Base-by-base conservation (phyloP, 2,113 vertebrate species). In the Baryphthengus martii region DNA sequence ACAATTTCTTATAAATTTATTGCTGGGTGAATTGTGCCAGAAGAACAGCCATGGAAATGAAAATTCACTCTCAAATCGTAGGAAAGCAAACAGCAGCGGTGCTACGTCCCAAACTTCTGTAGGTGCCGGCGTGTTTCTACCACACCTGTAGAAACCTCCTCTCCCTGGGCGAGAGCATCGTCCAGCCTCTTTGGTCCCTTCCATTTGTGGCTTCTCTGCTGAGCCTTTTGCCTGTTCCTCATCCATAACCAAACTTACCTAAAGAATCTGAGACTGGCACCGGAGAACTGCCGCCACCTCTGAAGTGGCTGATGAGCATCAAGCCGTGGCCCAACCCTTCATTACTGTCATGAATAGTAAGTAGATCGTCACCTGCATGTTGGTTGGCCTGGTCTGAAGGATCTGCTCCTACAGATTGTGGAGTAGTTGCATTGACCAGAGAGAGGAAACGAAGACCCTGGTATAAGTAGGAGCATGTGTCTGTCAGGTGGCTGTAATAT, bases 1-100 rank as follows among this genome's bases (percentile, higher is more conserved):
- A 63, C 52, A 70, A 21, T 90, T 93, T 56, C 81, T 79, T 44
- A 35, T 72, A 63, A 90, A 91, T 93, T 74, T 95, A 92, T 88
- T 85, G 44, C 81, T 83, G 79, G 21, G 16, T 52, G 40, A 83
- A 61, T 77, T 19, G 59, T 88, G 73, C 86, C 93, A 94, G 88
- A 62, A 40, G 53, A 90, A 11, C 65, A 78, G 55, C 70, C 29
- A 10, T 72, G 71, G 85, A 93, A 91, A 88, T 2, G 5, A 17
- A 76, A 65, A 45, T 35, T 93, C 50, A 7, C 56, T 89, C 0
- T 86, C 71, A 82, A 76, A 59, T 78, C 76, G 33, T 10, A 70
- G 71, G 85, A 68, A 65, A 71, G 90, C 62, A 68, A 85, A 55
- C 35, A 78, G 56, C 26, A 79, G n/a, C 61, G 65, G 16, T 84